Conservation (phyloP, 2,797 vertebrate species). For the Peromyscus attwateri region DNA sequence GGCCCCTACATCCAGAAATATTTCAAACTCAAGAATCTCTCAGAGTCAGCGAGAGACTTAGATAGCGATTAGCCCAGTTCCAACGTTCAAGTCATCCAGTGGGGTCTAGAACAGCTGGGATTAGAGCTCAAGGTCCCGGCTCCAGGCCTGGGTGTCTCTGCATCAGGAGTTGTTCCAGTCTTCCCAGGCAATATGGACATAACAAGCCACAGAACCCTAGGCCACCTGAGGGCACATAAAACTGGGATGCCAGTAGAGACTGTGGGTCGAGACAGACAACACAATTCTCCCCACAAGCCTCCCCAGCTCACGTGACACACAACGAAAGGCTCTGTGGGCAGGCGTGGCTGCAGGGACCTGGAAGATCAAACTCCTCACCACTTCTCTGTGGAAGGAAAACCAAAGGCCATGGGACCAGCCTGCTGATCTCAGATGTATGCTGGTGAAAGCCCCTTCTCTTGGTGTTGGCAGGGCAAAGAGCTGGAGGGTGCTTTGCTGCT, state of each 20-base stretch:
- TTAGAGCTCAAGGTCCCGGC: not conserved
- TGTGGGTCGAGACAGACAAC: accelerated
- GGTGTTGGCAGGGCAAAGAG: not conserved
- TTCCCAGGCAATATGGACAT: not conserved
- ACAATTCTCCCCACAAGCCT: not conserved
- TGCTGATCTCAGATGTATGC: not conserved
- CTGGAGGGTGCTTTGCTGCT: not conserved
- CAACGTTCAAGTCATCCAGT: not conserved
- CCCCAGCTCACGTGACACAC: not conserved
- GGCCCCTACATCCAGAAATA: not conserved
- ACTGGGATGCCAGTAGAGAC: not conserved
- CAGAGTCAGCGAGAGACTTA: not conserved
- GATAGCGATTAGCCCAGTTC: not conserved
- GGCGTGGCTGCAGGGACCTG: not conserved
- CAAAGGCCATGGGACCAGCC: not conserved
- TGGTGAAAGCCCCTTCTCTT: not conserved
- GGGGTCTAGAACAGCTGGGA: not conserved
- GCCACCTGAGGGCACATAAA: not conserved
- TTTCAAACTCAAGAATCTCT: not conserved
- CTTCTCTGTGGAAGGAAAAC: not conserved
- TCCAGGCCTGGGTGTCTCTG: not conserved
- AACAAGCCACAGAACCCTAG: not conserved
- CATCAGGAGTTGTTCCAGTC: not conserved
- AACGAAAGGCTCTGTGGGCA: not conserved
- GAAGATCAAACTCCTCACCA: not conserved